Percentiles rank a stretch among this genome's conserved stretches.
Evolutionary conservation across 1,140 invertebrate species (phyloP).

Genomic region (Alviniconcha marisindica): DNA sequence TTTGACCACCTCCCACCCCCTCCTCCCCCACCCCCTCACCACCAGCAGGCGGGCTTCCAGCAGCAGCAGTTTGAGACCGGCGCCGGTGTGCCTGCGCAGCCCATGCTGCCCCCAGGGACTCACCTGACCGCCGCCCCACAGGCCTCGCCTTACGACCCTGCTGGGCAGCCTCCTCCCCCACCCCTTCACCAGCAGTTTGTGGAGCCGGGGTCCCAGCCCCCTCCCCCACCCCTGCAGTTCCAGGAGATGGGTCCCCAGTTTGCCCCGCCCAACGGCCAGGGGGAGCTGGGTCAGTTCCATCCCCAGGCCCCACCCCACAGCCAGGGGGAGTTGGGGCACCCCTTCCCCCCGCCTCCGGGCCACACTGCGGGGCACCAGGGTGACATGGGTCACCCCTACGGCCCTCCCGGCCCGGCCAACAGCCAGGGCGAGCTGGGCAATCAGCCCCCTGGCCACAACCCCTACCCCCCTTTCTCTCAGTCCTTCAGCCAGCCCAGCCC

Average conservation of each 20-base stretch:
- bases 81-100: constrained; percentile 7
- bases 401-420: constrained; percentile 19
- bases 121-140: constrained; percentile 10
- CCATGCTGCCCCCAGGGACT: constrained; percentile 27
- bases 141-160: constrained; percentile 34
- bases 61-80: constrained; percentile 14
- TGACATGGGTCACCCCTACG: constrained; percentile 23
- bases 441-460: constrained; percentile 5
- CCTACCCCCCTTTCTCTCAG: constrained; percentile 33
- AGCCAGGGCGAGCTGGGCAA: constrained; percentile 28
- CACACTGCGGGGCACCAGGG: neutral
- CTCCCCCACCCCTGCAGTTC: constrained; percentile 37
- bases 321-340: constrained; percentile 31
- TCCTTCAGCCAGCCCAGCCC: constrained; percentile 22
- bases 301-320: constrained; percentile 33
- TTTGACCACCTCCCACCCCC: constrained; percentile 25
- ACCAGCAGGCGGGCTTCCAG: constrained; percentile 14
- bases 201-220: constrained; percentile 36
- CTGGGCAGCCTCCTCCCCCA: constrained; percentile 43
- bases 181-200: constrained; percentile 45
- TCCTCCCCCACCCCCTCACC: constrained; percentile 13
- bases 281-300: constrained; percentile 23
- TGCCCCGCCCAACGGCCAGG: constrained; percentile 33
- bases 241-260: constrained; percentile 42
- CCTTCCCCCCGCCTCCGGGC: constrained; percentile 17